Percentiles rank a stretch among this genome's conserved stretches.
Conservation (phyloP, 1,140 invertebrate species). For the Saccostrea glomerata region DNA sequence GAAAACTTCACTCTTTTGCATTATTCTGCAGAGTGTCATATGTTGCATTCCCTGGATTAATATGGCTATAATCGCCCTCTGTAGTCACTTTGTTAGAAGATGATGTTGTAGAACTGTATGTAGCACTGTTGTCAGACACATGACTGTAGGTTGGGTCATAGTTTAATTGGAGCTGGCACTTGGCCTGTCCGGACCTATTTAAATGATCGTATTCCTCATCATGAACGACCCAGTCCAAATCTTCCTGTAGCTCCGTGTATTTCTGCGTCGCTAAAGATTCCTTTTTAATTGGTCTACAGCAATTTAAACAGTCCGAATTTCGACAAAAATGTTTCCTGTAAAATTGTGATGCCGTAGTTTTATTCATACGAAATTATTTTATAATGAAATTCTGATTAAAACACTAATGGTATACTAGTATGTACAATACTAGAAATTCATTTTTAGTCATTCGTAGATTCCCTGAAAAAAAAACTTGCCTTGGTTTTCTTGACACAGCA, state of each 20-base stretch:
- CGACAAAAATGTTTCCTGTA: neutral
- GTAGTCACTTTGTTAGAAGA: neutral
- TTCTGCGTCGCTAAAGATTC: neutral
- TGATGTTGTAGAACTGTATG: neutral
- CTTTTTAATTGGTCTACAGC: neutral
- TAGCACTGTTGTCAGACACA: neutral
- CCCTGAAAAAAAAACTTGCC: neutral
- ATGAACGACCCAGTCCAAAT: neutral
- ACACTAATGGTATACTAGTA: neutral
- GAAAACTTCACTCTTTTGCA: neutral
- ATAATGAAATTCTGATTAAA: neutral
- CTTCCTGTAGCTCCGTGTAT: conserved; percentile 16
- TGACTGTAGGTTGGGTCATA: conserved; percentile 5
- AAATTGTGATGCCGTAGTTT: neutral
- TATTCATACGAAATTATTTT: neutral
- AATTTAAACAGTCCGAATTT: neutral
- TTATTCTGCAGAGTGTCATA: neutral
- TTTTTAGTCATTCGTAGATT: too few species aligned
- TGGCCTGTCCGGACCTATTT: neutral
- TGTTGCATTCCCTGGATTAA: neutral
- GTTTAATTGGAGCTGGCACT: neutral
- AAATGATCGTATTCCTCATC: conserved; percentile 10
- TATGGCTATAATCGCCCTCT: neutral
- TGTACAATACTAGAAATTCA: too few species aligned
- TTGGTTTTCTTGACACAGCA: neutral